phyloP scores from a whole-genome alignment of 2,888 invertebrate species.

The Tinea trinotella region DNA sequence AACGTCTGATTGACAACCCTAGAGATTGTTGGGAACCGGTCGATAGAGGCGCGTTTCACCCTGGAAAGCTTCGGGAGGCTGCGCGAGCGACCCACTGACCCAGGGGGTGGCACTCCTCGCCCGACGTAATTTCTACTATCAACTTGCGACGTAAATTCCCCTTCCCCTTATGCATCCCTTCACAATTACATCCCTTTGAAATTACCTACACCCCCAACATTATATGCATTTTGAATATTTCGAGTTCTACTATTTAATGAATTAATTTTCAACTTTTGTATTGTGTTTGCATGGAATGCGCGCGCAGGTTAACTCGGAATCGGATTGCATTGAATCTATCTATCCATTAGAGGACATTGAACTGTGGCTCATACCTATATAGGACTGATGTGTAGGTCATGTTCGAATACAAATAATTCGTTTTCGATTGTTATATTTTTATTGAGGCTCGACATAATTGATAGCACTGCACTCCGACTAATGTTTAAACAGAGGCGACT shows the following conservation, averaged over 20 bases:
- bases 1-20: constrained; percentile 59
- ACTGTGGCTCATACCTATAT: not conserved
- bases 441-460: too few relatives aligned
- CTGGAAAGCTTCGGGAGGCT: constrained; percentile 63
- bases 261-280: not conserved
- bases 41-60: constrained; percentile 68
- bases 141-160: not conserved
- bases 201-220: not conserved
- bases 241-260: not conserved
- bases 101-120: constrained; percentile 28
- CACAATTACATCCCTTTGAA: not conserved
- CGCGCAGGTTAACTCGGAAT: constrained; percentile 4
- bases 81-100: constrained; percentile 78
- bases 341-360: constrained; percentile 3
- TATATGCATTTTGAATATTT: not conserved
- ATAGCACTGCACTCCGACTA: too few relatives aligned
- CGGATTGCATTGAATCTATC: constrained; percentile 10
- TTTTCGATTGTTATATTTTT: too few relatives aligned
- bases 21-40: constrained; percentile 51
- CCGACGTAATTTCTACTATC: too few relatives aligned
- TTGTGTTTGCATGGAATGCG: not conserved
- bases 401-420: too few relatives aligned
- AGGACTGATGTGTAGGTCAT: not conserved
- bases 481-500: too few relatives aligned
- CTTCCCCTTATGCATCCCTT: not conserved